Base-by-base conservation (phyloP, 1,140 invertebrate species). In the Vanessa atalanta region DNA sequence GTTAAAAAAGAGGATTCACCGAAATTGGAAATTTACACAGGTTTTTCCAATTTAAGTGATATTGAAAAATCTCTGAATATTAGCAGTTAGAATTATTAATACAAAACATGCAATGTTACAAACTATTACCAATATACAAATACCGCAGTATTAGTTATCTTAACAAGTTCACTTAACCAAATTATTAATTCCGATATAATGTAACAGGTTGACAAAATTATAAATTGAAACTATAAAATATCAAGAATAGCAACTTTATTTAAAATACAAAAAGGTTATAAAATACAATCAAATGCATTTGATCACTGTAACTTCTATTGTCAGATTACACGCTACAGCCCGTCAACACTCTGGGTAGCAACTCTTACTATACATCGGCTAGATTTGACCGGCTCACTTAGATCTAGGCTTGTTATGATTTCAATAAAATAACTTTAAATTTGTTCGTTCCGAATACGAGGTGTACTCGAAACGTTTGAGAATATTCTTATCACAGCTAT, bases 271-370 rank as follows among this genome's bases (percentile, higher is more conserved):
- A 92, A 89, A 85, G 86, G 82, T 89, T 91, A 90, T 91, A 92
- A 91, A 92, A 91, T 92, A 91, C 89, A 92, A 92, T 92, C 89
- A 92, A 92, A 92, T 92, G 90, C 89, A 87, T 87, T 89, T 81
- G 84, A 91, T 90, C 90, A 92, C 90, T 92, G 88, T 87, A 90
- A 88, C 86, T 90, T 86, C 78, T 83, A 88, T 86, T 81, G 84
- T 85, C 80, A 84, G 78, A 78, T 83, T 80, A 85, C 75, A 83
- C 80, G 85, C 82, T 85, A 84, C 75, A 83, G 81, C 79, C 82
- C 71, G 76, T 80, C 84, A 76, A 86, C 82, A 86, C 80, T 83
- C 80, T 86, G 85, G 81, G 82, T 73, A 84, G 84, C 75, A 83
- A 79, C 83, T 83, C 71, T 80, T 81, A 83, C 64, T 80, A 78